phyloP scores from a whole-genome alignment of 2,113 vertebrate species.

The Taxidea taxus region DNA sequence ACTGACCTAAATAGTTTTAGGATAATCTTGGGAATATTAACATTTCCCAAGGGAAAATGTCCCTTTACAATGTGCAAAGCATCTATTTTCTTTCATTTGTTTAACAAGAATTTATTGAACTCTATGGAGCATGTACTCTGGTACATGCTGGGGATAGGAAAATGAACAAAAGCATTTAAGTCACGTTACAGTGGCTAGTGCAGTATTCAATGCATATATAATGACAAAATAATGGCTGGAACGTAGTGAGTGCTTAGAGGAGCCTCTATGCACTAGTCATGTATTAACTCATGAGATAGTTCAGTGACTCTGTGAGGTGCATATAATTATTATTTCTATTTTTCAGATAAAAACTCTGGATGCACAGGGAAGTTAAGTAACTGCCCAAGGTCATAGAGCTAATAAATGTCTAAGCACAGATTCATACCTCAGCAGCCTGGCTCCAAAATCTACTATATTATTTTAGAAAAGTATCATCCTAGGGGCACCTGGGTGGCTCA shows the following conservation, averaged over 20 bases:
- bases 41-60: not conserved
- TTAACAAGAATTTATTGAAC: conserved; percentile 29
- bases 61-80: not conserved
- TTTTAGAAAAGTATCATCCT: not conserved
- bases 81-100: not conserved
- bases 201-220: not conserved
- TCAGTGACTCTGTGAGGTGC: not conserved
- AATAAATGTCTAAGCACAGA: not conserved
- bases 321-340: not conserved
- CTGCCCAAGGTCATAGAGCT: not conserved
- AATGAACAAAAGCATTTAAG: not conserved
- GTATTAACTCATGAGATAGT: not conserved
- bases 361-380: not conserved
- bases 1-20: conserved; percentile 16
- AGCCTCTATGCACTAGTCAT: not conserved
- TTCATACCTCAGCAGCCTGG: not conserved
- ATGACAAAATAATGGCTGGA: not conserved
- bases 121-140: not conserved
- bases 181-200: not conserved
- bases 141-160: not conserved
- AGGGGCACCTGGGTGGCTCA: too few relatives aligned
- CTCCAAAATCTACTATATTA: not conserved
- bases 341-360: not conserved
- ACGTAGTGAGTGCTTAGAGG: not conserved
- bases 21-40: not conserved